Evolutionary conservation across 2,797 vertebrate species (phyloP), one percentile per base, ranked within the genome.

Genomic region (Betta splendens): DNA sequence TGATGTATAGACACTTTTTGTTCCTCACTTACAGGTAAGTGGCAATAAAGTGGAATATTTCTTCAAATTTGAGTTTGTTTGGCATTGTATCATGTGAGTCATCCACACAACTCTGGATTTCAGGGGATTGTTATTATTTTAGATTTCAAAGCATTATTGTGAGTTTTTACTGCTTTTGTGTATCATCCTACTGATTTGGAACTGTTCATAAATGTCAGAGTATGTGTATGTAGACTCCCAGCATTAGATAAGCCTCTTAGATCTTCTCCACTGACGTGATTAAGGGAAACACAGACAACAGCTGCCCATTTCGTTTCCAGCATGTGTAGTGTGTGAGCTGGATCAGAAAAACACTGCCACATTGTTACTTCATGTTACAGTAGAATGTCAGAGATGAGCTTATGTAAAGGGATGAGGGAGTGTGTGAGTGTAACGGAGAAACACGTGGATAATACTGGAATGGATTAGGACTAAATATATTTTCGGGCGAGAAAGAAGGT

Each of bases 231-330:
- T 66, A 22, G 52, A 51, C 75, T 78, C 76, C 55, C 51, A 55
- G 53, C 47, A 37, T 61, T 49, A 77, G 69, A 84, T 86, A 89
- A 90, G 81, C 82, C 70, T 85, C 81, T 84, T 77, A 86, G 57
- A 73, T 77, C 38, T 33, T 72, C 65, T 61, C 55, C 56, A 67
- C 74, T 87, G 76, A 67, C 74, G 85, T 69, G 58, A 82, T 79
- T 79, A 54, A 75, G 78, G 81, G 67, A 81, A 70, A 69, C 52
- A 65, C 46, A 77, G 56, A 73, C 46, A 66, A 25, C n/a, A n/a
- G n/a, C n/a, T n/a, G n/a, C n/a, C n/a, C n/a, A n/a, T n/a, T 26
- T 68, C 70, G 59, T 67, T 76, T 49, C 79, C 60, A 67, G n/a
- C 56, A 22, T 73, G 23, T 75, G 38, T 53, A 48, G 5, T 69